phyloP scores from a whole-genome alignment of 2,888 invertebrate genomes.

The Tortrix viridana region DNA sequence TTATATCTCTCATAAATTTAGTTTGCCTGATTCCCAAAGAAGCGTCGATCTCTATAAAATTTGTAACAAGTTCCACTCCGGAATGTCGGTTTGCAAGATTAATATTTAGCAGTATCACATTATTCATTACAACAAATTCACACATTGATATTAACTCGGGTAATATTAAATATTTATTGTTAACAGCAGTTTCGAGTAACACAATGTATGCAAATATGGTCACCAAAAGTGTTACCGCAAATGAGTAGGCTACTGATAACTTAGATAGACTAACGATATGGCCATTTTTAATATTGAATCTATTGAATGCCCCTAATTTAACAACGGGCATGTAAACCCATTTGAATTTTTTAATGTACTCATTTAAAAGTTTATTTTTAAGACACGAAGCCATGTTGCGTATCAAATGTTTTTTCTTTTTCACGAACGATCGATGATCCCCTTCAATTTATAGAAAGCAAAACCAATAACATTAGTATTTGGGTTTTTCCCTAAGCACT shows the following conservation, averaged over 20 bases:
- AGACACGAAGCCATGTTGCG: conserved; percentile 1
- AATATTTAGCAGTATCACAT: conserved; percentile 51
- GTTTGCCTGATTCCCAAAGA: conserved; percentile 62
- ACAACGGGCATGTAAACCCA: conserved; percentile 43
- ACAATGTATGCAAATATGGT: conserved; percentile 47
- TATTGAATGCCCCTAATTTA: conserved; percentile 53
- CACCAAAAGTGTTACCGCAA: conserved; percentile 44
- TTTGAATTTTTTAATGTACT: conserved; percentile 14
- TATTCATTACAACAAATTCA: conserved; percentile 51
- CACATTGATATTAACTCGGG: conserved; percentile 53
- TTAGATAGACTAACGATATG: conserved; percentile 49
- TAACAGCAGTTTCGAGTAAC: conserved; percentile 46
- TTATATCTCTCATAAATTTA: conserved; percentile 58
- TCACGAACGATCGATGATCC: too few species aligned
- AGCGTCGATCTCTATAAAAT: conserved; percentile 58
- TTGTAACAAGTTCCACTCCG: conserved; percentile 51
- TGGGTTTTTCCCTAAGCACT: neutral
- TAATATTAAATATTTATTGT: conserved; percentile 48
- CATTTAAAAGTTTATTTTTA: conserved; percentile 8
- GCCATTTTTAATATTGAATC: conserved; percentile 56
- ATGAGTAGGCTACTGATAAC: conserved; percentile 47
- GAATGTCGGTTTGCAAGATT: conserved; percentile 51
- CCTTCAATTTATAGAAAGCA: too few species aligned
- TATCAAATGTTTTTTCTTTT: neutral
- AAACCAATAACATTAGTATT: too few species aligned